Conservation (phyloP, 2,113 vertebrate genomes). For the Tetrao urogallus region DNA sequence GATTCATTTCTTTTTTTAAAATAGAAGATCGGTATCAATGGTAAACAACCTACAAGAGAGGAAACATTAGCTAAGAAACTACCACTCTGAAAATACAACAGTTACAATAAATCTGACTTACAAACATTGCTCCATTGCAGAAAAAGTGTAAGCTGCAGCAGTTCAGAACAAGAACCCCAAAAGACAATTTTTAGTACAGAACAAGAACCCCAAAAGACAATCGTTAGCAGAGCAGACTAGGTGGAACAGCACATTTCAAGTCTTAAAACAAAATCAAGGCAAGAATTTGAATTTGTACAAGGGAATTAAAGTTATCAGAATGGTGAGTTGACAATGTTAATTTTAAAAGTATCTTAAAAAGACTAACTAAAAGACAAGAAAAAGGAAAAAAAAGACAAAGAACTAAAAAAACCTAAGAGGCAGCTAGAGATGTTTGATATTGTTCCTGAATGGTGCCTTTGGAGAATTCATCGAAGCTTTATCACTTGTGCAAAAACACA, state of each 20-base stretch:
- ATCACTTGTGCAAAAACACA: not conserved
- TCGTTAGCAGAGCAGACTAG: not conserved
- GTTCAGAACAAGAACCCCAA: not conserved
- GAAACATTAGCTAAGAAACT: not conserved
- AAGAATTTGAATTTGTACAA: not conserved
- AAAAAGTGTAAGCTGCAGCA: not conserved
- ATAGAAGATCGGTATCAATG: not conserved
- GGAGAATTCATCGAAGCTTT: conserved; percentile 11
- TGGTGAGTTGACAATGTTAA: not conserved
- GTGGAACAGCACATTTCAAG: not conserved
- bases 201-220: not conserved
- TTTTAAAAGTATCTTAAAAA: not conserved
- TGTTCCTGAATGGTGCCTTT: not conserved
- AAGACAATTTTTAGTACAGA: not conserved
- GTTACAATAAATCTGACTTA: not conserved
- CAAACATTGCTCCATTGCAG: not conserved
- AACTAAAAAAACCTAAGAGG: not conserved
- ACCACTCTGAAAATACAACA: not conserved
- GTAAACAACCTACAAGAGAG: not conserved
- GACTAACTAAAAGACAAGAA: not conserved
- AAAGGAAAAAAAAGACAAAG: conserved; percentile 22
- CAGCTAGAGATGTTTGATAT: not conserved
- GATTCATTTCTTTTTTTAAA: not conserved
- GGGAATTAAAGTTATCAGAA: not conserved
- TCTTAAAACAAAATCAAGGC: not conserved